Base-by-base conservation (phyloP, 2,888 invertebrate genomes). In the Pammene fasciana region DNA sequence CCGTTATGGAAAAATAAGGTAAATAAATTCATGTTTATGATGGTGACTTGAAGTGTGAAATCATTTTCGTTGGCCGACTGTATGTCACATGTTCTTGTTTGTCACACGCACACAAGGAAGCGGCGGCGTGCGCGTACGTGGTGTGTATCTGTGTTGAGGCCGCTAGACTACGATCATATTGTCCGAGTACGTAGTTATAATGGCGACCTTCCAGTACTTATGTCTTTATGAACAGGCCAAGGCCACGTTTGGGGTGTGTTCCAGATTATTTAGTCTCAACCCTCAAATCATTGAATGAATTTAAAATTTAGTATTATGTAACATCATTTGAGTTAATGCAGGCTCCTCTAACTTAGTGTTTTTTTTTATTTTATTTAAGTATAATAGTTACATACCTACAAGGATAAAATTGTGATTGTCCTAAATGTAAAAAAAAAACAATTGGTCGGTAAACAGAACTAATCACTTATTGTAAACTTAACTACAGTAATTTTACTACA, bases 91-190 rank as follows among this genome's bases (percentile, higher is more conserved):
- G 26, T 65, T 70, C 13, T 70, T 70, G 65, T 70, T 70, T 68
- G 62, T 65, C 70, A 41, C 65, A 70, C 70, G 70, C 70, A 70
- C 70, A 65, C 70, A 59, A 70, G 70, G 70, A 70, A 59, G 59
- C 65, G 65, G 70, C 65, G 70, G 59, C 59, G 65, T 65, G 54
- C 65, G 70, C 41, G 46, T 70, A 65, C 70, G 59, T 65, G 70
- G 70, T 70, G 65, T 70, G 70, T 70, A 70, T 70, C 45, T 60
- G 70, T 70, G 65, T 65, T 60, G 65, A 41, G 41, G 48, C 60
- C 52, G 57, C 6, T 26, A 70, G 65, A 65, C 64, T 64, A 55
- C 48, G 68, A 68, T n/a, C 68, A 52, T 61, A 3, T 14, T 13
- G 13, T 41, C 11, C 41, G 13, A n/a, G n/a, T n/a, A n/a, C n/a